A percentile compares a stretch with the other conserved stretches of the same genome.
phyloP scores from a whole-genome alignment of 2,888 invertebrate genomes.

The Meloe dianella region DNA sequence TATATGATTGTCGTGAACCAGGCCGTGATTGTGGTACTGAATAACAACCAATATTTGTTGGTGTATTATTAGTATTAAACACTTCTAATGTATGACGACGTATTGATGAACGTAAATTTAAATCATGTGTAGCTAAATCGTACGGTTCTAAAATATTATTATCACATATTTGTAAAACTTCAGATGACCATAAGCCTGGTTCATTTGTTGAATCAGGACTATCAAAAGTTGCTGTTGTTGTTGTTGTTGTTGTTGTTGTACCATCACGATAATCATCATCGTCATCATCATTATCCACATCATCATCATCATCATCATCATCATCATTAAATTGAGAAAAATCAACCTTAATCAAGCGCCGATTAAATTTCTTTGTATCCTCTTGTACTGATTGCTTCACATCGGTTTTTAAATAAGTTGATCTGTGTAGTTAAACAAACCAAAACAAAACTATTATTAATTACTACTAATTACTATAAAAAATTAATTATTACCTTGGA shows the following conservation, averaged over 20 bases:
- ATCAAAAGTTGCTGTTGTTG: slow-evolving; percentile 34
- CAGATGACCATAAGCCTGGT: slow-evolving; percentile 64
- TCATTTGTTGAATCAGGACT: slow-evolving; percentile 51
- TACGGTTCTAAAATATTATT: slow-evolving; percentile 76
- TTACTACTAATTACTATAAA: no score
- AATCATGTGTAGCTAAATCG: slow-evolving; percentile 83
- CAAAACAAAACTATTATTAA: no score
- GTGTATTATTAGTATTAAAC: slow-evolving; percentile 36
- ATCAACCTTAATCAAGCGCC: slow-evolving; percentile 85
- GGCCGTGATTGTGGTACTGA: slow-evolving; percentile 77
- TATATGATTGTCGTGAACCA: slow-evolving; percentile 66
- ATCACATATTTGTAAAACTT: slow-evolving; percentile 81
- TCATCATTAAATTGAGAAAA: slow-evolving; percentile 72
- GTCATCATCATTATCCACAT: slow-evolving; percentile 54
- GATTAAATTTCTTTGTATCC: slow-evolving; percentile 49
- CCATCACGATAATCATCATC: no score
- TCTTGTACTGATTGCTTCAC: slow-evolving; percentile 42
- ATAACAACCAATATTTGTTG: slow-evolving; percentile 45
- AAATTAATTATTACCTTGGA: slow-evolving; percentile 48
- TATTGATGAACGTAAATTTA: slow-evolving; percentile 72
- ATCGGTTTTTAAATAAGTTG: slow-evolving; percentile 34
- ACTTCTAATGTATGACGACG: slow-evolving; percentile 72
- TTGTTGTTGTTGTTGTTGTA: no score
- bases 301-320: no score
- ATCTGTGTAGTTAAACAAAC: slow-evolving; percentile 23